Conservation (phyloP, 2,888 invertebrate genomes). For the Heliconius aoede region DNA sequence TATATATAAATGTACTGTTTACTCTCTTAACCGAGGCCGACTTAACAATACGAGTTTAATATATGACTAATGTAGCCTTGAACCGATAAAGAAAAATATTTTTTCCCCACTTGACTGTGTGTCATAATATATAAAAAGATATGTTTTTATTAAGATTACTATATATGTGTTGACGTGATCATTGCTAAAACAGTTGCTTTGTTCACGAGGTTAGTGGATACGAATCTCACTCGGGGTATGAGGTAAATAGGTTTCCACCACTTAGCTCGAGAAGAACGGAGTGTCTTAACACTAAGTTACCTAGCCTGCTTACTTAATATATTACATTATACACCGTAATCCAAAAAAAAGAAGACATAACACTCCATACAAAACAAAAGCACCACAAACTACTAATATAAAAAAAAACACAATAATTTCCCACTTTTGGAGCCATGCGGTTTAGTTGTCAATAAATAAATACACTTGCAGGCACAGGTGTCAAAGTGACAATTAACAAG, state of each 20-base stretch:
- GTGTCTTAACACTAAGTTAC: background rate
- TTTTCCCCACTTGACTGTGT: constrained; percentile 14
- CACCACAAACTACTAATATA: too few relatives aligned
- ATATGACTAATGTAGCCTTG: constrained; percentile 34
- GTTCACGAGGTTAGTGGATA: too few relatives aligned
- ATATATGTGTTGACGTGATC: background rate
- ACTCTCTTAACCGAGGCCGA: constrained; percentile 35
- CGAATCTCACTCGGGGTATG: too few relatives aligned
- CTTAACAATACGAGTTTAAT: constrained; percentile 17
- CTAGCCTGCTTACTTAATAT: too few relatives aligned
- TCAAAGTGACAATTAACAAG: constrained; percentile 73
- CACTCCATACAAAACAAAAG: too few relatives aligned
- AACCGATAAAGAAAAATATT: constrained; percentile 36
- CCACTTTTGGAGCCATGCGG: constrained; percentile 15
- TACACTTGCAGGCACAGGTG: constrained; percentile 65
- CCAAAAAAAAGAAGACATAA: too few relatives aligned
- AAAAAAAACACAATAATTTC: too few relatives aligned
- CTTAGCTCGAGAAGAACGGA: background rate
- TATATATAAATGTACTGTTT: constrained; percentile 32
- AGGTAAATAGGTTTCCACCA: background rate
- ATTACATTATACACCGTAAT: too few relatives aligned
- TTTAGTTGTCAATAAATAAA: constrained; percentile 30
- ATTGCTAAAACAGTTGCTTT: too few relatives aligned
- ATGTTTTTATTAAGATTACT: constrained; percentile 1
- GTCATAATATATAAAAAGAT: constrained; percentile 18